A percentile compares a stretch with the other conserved stretches of the same genome.
Conservation (phyloP, 1,140 invertebrate species). For the Physella acuta region DNA sequence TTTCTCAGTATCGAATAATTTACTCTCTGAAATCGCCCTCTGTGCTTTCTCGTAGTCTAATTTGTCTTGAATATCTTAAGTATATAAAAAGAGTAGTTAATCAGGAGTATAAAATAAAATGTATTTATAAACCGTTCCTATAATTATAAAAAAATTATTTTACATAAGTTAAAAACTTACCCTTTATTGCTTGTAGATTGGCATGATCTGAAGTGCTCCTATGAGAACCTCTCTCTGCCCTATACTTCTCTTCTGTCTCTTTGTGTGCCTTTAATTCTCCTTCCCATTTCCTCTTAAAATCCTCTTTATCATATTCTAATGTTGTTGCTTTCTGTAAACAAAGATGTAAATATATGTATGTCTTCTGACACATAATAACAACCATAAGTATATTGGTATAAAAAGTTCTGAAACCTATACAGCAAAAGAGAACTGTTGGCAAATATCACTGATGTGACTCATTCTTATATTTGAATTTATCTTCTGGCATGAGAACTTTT, state of each 20-base stretch:
- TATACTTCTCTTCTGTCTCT: conserved; percentile 64
- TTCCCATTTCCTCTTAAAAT: conserved; percentile 82
- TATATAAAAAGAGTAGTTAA: conserved; percentile 8
- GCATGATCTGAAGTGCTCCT: conserved; percentile 81
- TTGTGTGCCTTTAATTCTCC: conserved; percentile 86
- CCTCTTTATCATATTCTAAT: conserved; percentile 82
- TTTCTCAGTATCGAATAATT: conserved; percentile 86
- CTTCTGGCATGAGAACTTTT: no score
- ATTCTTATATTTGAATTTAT: no score
- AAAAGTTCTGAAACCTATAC: no score
- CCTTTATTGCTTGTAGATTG: conserved; percentile 85
- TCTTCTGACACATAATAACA: background rate
- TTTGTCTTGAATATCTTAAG: conserved; percentile 81
- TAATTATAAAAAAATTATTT: background rate
- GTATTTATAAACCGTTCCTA: background rate
- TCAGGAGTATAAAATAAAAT: background rate
- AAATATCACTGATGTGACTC: no score
- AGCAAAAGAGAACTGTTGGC: no score
- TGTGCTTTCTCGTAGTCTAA: conserved; percentile 85
- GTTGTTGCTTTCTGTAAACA: conserved; percentile 70
- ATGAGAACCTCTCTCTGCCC: conserved; percentile 68
- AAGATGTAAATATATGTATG: background rate
- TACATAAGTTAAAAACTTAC: conserved; percentile 60
- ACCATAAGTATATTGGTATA: background rate
- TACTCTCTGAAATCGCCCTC: conserved; percentile 79